Evolutionary conservation across 2,113 vertebrate genomes (phyloP).

Genomic region (Chauna torquata): DNA sequence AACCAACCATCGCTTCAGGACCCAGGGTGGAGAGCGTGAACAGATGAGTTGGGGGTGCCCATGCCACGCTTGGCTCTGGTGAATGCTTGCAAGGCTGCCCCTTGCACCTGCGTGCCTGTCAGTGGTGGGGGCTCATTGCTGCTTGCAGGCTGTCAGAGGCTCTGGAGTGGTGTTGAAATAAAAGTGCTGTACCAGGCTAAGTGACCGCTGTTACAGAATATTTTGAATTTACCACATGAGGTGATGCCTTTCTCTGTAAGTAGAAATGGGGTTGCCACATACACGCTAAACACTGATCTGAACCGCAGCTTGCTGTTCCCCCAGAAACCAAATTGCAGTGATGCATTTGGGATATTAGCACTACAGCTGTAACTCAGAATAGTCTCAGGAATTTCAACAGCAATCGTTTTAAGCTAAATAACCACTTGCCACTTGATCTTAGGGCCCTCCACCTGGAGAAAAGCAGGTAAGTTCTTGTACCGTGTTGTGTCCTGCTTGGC

Average conservation of each 20-base stretch:
- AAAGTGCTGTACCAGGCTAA: background rate
- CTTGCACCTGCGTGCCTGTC: background rate
- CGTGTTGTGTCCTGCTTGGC: background rate
- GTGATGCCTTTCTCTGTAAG: background rate
- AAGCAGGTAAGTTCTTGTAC: background rate
- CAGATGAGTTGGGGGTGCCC: background rate
- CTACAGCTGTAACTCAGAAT: background rate
- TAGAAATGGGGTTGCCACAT: background rate
- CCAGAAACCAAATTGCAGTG: background rate
- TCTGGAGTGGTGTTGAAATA: background rate
- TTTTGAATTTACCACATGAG: background rate
- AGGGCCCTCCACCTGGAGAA: background rate
- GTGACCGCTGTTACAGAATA: background rate
- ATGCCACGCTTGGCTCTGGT: accelerated
- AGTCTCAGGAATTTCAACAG: background rate
- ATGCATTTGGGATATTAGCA: background rate
- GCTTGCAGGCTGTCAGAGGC: background rate
- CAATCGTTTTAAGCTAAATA: background rate
- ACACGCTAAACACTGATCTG: background rate
- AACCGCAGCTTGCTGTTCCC: background rate
- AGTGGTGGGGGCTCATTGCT: background rate
- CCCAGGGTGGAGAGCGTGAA: background rate
- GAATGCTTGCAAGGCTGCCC: background rate
- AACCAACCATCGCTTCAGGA: background rate
- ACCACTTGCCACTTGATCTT: background rate